phyloP scores from a whole-genome alignment of 1,140 invertebrate genomes.

The Apis florea region DNA sequence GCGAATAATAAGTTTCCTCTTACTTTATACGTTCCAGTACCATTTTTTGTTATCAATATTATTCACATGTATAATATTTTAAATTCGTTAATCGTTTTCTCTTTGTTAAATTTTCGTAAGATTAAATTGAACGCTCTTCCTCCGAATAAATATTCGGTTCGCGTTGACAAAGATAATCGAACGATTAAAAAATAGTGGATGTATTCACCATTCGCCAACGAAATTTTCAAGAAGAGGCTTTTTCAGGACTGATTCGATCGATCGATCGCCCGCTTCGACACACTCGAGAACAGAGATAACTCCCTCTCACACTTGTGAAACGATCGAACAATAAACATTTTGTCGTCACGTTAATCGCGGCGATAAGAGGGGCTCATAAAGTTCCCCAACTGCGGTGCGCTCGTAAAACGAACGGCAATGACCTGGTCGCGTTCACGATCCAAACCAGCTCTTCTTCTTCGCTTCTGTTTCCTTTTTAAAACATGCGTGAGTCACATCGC shows the following conservation, averaged over 20 bases:
- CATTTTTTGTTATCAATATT: too few relatives aligned
- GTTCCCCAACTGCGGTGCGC: constrained; percentile 27
- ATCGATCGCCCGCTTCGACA: constrained; percentile 42
- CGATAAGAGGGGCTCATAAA: constrained; percentile 61
- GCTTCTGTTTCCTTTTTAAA: background rate
- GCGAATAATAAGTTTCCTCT: too few relatives aligned
- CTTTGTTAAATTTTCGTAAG: too few relatives aligned
- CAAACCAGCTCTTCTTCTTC: too few relatives aligned
- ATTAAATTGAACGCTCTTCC: too few relatives aligned
- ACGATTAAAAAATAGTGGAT: too few relatives aligned
- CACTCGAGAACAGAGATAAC: constrained; percentile 50
- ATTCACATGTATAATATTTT: too few relatives aligned
- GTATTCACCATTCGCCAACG: too few relatives aligned
- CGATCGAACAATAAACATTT: constrained; percentile 66
- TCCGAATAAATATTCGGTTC: too few relatives aligned
- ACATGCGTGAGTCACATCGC: background rate
- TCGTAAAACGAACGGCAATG: constrained; percentile 60
- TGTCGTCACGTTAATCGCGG: constrained; percentile 56
- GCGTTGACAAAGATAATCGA: too few relatives aligned
- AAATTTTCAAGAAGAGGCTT: background rate
- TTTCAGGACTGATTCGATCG: constrained; percentile 10
- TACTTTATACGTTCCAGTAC: too few relatives aligned
- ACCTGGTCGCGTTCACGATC: constrained; percentile 18
- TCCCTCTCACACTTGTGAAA: constrained; percentile 55
- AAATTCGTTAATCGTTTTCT: too few relatives aligned